A percentile compares a stretch with the other conserved stretches of the same genome.
Conservation (phyloP, 1,140 invertebrate species). For the Caenorhabditis elegans region DNA sequence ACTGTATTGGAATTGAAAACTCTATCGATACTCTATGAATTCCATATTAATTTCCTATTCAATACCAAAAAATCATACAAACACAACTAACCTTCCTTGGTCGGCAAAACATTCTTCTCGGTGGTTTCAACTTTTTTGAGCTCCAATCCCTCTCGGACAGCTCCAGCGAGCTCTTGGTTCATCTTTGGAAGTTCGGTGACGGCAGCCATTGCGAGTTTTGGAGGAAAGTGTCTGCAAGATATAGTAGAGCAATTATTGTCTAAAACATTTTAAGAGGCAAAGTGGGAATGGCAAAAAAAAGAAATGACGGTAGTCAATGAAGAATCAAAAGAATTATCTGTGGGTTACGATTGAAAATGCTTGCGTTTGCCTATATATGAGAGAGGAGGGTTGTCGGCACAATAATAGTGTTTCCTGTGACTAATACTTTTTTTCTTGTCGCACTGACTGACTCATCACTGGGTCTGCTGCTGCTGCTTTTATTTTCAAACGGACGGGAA, state of each 20-base stretch:
- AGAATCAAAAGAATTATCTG: neutral
- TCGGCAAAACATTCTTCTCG: constrained; percentile 65
- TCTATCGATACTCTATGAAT: too few relatives aligned
- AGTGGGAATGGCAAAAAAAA: neutral
- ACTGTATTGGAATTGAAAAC: too few relatives aligned
- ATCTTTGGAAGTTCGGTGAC: constrained; percentile 47
- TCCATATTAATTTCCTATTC: too few relatives aligned
- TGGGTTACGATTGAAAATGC: neutral
- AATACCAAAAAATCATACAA: too few relatives aligned
- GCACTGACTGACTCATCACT: constrained; percentile 14
- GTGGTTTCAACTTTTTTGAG: constrained; percentile 63
- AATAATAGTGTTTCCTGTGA: constrained; percentile 24
- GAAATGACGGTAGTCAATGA: neutral
- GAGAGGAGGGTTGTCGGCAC: neutral
- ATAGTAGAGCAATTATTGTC: neutral
- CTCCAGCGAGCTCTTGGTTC: constrained; percentile 44
- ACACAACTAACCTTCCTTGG: constrained; percentile 54
- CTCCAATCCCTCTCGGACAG: constrained; percentile 50
- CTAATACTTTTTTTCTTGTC: constrained; percentile 19
- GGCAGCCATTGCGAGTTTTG: neutral
- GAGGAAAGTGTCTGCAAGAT: neutral
- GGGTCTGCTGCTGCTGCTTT: neutral
- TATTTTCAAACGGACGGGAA: neutral
- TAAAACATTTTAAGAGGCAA: neutral
- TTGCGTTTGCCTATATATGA: neutral